Evolutionary conservation across 2,797 vertebrate genomes (phyloP), one percentile per base, ranked within the genome.

Genomic region (Sus cebifrons): DNA sequence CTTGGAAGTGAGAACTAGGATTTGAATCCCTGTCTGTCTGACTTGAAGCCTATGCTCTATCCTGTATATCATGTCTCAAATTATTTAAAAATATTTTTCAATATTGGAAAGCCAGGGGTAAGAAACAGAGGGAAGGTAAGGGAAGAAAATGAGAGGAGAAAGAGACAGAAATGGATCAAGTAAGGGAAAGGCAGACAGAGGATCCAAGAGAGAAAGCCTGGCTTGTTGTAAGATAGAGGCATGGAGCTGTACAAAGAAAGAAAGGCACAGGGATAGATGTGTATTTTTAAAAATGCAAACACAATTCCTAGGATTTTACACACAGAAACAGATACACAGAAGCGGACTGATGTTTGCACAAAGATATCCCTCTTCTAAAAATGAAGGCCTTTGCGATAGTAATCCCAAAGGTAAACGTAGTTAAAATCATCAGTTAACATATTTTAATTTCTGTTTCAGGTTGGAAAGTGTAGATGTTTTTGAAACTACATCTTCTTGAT

Each of bases 351-450:
- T 52, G 40, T 86, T 29, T 86, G n/a, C 40, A 58, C 32, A 83
- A 75, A 77, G n/a, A 77, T 58, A 52, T 52, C 81, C 17, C 18
- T 70, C 17, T 71, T 86, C 91, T 73, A 20, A 88, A 92, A 95
- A 77, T 77, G 29, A 16, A 65, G 36, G 7, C 14, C 54, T 78
- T 54, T 54, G n/a, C 14, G 10, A 83, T 90, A 71, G 21, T 91
- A 89, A 91, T 67, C 23, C 44, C 49, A 74, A 91, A 75, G 62
- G 15, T 32, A 93, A 91, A 81, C 54, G 73, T 49, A 81, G 40
- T 36, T 75, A 89, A 95, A 86, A 92, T 71, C 11, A 84, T 91
- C 23, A 71, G 85, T 89, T 67, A 86, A 95, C 89, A 65, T 95
- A 83, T n/a, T 89, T 56, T 73, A 49, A 73, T 56, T 60, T 65